phyloP scores from a whole-genome alignment of 2,113 vertebrate genomes.

The Apistogramma diplotaenia region DNA sequence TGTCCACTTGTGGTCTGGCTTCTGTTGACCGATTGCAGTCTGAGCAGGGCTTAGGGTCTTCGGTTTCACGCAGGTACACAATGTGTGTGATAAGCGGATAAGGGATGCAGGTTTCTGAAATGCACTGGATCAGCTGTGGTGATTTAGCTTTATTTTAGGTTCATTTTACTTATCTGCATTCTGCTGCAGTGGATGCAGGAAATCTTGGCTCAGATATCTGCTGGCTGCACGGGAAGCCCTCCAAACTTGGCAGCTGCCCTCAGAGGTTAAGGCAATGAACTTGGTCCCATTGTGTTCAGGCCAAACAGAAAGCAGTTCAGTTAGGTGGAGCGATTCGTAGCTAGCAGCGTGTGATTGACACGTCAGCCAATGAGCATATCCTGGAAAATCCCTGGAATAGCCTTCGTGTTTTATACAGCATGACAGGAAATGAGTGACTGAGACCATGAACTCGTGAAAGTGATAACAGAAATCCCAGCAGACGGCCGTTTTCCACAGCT shows the following conservation, averaged over 20 bases:
- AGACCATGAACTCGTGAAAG: too few species aligned
- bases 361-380: background rate
- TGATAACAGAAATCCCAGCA: too few species aligned
- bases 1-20: background rate
- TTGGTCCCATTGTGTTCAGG: background rate
- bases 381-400: too few species aligned
- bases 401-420: too few species aligned
- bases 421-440: too few species aligned
- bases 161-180: background rate
- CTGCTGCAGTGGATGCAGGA: background rate
- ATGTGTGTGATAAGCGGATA: background rate
- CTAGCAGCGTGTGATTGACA: too few species aligned
- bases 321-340: background rate
- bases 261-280: background rate
- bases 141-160: background rate
- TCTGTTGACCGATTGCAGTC: background rate
- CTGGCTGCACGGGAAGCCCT: background rate
- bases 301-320: background rate
- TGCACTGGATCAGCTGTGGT: background rate
- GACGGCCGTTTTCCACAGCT: too few species aligned
- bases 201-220: background rate
- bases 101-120: background rate
- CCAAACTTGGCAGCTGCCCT: background rate
- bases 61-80: background rate
- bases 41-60: background rate